These are phyloP conservation scores for Heliothis virescens DNA, from an alignment of 1,140 invertebrate genomes.

Conservation along the genomic window DNA sequence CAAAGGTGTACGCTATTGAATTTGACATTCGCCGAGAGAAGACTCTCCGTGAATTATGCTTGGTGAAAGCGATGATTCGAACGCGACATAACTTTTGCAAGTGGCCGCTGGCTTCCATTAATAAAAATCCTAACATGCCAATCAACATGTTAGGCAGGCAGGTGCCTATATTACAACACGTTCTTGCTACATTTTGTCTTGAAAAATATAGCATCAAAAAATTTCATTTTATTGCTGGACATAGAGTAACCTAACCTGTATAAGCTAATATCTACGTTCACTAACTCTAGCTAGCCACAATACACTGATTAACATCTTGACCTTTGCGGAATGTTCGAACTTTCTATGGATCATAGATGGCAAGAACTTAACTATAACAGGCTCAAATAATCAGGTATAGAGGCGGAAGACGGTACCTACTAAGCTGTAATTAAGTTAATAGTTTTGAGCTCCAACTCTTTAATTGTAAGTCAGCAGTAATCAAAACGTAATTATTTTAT, in stretches of 20 bases:
- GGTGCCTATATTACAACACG: too few species aligned
- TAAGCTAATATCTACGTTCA: too few species aligned
- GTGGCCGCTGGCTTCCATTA: slow-evolving; percentile 37
- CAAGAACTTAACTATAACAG: not conserved
- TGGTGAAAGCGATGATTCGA: slow-evolving; percentile 59
- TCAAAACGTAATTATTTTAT: too few species aligned
- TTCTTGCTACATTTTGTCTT: too few species aligned
- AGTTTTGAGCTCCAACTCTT: too few species aligned
- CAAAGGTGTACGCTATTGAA: slow-evolving; percentile 56
- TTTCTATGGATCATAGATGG: slow-evolving; percentile 12
- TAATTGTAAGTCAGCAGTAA: too few species aligned
- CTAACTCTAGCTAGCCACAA: slow-evolving; percentile 11
- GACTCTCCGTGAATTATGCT: slow-evolving; percentile 58
- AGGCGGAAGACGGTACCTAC: too few species aligned
- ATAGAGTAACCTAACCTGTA: not conserved
- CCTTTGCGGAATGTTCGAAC: slow-evolving; percentile 6
- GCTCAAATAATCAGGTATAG: too few species aligned
- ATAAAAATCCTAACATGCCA: slow-evolving; percentile 12
- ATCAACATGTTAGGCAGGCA: not conserved
- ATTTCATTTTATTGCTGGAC: not conserved
- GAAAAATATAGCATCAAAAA: not conserved
- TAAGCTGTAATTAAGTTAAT: too few species aligned
- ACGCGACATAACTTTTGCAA: slow-evolving; percentile 53
- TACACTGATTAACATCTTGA: slow-evolving; percentile 34
- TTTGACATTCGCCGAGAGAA: slow-evolving; percentile 60